Evolutionary conservation across 2,797 vertebrate genomes (phyloP), one percentile per base, ranked within the genome.

Genomic region (Schizopygopsis pylzovi): DNA sequence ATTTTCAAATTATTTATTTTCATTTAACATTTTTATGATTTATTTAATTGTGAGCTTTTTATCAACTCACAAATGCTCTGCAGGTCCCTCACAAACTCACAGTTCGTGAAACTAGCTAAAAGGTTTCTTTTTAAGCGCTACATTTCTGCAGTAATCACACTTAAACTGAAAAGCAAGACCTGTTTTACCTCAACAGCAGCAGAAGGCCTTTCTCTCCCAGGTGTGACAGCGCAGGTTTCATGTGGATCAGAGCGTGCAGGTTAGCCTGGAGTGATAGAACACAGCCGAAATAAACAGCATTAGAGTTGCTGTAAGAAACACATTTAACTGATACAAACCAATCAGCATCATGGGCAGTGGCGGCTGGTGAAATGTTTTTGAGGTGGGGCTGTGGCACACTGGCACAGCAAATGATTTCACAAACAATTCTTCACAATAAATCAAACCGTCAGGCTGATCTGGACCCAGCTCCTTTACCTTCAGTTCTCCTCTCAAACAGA

Each of bases 221-320:
- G 86, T 97, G 96, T 86, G 96, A 95, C 82, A 97, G 94, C 79
- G 96, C 96, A 87, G 96, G 96, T 89, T 96, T 97, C 96, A 97
- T 96, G 47, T 96, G 96, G 91, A 97, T 96, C 83, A 97, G 95
- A 49, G 96, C 96, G 86, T 97, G 96, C 82, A 97, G 96, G 90
- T 96, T 97, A 61, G 96, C 96, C 96, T 97, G 90, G 78, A 91
- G 86, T 25, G 85, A 47, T 20, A 68, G 8, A 75, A 82, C 28
- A 68, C 39, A 87, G 15, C 47, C 39, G 9, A 88, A 16, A 84
- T 20, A 81, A 13, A 76, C 3, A 43, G 13, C 39, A 81, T 16
- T 16, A 22, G 18, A 52, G 28, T 37, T 76, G 16, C 28, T 52
- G 5, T 54, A 54, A 13, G 47, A 76, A 54, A 54, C 33, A 13